These are phyloP conservation scores for Trachops cirrhosus DNA, from an alignment of 2,797 vertebrate species.

Conservation along the genomic window DNA sequence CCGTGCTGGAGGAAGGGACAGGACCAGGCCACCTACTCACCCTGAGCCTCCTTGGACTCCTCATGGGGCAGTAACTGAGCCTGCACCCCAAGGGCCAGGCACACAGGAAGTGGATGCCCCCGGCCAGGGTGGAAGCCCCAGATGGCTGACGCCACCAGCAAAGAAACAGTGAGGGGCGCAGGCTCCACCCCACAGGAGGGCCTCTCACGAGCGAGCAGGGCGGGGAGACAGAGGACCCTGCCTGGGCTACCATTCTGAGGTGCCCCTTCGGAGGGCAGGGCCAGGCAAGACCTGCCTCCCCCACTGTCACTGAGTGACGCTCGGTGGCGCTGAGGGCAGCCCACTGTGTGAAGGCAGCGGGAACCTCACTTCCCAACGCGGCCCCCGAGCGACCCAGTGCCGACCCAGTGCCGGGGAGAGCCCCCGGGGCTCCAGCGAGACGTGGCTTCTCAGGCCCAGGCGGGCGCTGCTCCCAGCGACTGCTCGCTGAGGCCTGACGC, in stretches of 20 bases:
- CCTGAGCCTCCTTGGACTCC: accelerated
- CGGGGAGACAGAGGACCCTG: background rate
- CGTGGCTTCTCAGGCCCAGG: background rate
- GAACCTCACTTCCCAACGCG: background rate
- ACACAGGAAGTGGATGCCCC: background rate
- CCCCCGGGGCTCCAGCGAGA: background rate
- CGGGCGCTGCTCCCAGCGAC: background rate
- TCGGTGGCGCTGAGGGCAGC: background rate
- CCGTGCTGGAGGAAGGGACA: too few relatives aligned
- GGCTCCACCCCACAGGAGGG: background rate
- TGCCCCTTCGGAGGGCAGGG: background rate
- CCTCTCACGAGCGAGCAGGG: background rate
- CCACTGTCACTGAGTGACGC: background rate
- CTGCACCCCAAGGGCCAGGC: background rate
- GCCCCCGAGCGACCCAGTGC: background rate
- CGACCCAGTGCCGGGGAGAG: too few relatives aligned
- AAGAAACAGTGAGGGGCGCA: background rate
- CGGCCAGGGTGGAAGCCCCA: background rate
- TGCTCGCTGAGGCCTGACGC: background rate
- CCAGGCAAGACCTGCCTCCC: background rate
- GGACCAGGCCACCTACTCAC: background rate
- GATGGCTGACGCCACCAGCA: background rate
- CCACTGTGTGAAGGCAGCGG: background rate
- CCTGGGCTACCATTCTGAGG: background rate
- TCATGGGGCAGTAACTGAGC: background rate